A percentile compares a stretch with the other conserved stretches of the same genome.
phyloP scores from a whole-genome alignment of 2,113 vertebrate species.

The Lasiurus cinereus region DNA sequence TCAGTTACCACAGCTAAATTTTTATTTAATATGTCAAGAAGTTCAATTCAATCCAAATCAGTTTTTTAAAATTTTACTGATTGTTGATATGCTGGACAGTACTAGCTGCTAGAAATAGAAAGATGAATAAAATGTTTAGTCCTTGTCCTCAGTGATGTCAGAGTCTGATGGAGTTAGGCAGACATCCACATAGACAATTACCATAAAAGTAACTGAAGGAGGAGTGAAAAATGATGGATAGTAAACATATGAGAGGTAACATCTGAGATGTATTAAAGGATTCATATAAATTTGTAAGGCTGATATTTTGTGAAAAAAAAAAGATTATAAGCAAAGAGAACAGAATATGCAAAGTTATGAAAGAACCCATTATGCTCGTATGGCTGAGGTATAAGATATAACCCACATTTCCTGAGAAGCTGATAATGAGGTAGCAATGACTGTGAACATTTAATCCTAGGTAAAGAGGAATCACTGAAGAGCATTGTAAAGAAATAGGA shows the following conservation, averaged over 20 bases:
- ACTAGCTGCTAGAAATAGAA: not conserved
- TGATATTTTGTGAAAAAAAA: not conserved
- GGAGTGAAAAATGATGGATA: not conserved
- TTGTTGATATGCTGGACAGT: not conserved
- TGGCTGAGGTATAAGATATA: not conserved
- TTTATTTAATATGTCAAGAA: not conserved
- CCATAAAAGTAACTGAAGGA: not conserved
- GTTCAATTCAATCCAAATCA: constrained; percentile 24
- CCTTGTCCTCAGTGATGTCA: not conserved
- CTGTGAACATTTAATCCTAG: not conserved
- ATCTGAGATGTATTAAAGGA: not conserved
- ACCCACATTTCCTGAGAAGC: not conserved
- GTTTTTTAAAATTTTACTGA: not conserved
- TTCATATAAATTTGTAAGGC: not conserved
- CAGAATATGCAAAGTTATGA: not conserved
- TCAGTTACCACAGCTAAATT: constrained; percentile 5
- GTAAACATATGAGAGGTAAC: not conserved
- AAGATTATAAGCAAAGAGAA: not conserved
- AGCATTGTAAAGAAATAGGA: not conserved
- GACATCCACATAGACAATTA: not conserved
- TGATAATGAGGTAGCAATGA: not conserved
- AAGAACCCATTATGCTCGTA: not conserved
- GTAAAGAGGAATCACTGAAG: not conserved
- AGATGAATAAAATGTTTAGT: not conserved
- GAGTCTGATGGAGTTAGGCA: not conserved